A percentile compares a stretch with the other conserved stretches of the same genome.
These are phyloP conservation scores for Trinectes maculatus DNA, from an alignment of 2,113 vertebrate species.

Conservation along the genomic window DNA sequence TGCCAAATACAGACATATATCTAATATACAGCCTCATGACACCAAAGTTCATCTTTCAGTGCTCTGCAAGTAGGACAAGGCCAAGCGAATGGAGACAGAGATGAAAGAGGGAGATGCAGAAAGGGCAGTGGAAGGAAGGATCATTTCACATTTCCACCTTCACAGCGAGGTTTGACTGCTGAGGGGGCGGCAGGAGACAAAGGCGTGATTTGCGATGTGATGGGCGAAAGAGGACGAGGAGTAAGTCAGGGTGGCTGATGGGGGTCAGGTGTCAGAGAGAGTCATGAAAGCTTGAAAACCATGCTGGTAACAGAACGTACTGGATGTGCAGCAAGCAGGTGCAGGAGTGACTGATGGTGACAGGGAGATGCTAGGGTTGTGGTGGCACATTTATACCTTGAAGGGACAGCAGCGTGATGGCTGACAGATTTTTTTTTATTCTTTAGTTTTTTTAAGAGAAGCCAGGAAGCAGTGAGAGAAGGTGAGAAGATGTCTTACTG, in stretches of 20 bases:
- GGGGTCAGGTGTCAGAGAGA: background rate
- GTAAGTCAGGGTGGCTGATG: background rate
- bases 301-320: constrained; percentile 2
- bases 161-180: constrained; percentile 3
- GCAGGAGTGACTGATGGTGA: constrained; percentile 30
- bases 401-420: constrained; percentile 39
- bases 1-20: background rate
- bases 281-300: constrained; percentile 16
- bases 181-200: constrained; percentile 3
- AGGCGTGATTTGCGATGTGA: constrained; percentile 38
- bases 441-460: background rate
- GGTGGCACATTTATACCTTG: constrained; percentile 29
- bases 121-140: constrained; percentile 14
- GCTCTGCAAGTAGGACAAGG: constrained; percentile 12
- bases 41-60: constrained; percentile 6
- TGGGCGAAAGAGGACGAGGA: background rate
- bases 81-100: background rate
- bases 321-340: constrained; percentile 25
- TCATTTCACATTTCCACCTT: constrained; percentile 30
- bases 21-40: background rate
- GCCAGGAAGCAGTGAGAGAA: background rate
- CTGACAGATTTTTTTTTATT: constrained; percentile 11
- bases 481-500: background rate
- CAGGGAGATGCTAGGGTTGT: constrained; percentile 1
- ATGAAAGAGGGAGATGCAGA: constrained; percentile 6